Evolutionary conservation across 2,888 invertebrate genomes (phyloP), one percentile per base, ranked within the genome.

Genomic region (Eugnorisma glareosa): DNA sequence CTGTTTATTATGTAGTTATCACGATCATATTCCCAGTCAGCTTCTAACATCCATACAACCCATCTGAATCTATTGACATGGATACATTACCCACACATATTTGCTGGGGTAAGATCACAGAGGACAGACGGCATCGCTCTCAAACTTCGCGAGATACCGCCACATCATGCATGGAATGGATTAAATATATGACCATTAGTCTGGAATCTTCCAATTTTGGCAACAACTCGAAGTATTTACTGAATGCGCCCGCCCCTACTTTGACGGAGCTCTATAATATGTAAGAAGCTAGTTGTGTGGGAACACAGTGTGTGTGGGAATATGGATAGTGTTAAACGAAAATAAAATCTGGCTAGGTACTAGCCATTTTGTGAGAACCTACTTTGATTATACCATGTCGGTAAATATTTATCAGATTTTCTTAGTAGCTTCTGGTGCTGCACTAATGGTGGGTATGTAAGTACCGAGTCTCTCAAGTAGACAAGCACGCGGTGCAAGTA

Each of bases 131-230:
- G 24, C 31, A 59, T 67, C 7, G 21, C 37, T 28, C 51, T 54
- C 21, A 18, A 31, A 21, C 28, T 59, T 35, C 8, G 45, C 10
- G 11, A n/a, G 35, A 11, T 24, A 51, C 15, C 18, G n/a, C 31
- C 48, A 73, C n/a, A n/a, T 40, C 5, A 73, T 43, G 37, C n/a
- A 28, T 63, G 18, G 11, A 57, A 73, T 73, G 35, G 24, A 57
- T 54, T 73, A 35, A 69, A 31, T 31, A 31, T 31, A 63, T 28
- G 10, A 54, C 6, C 31, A 57, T 51, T 67, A n/a, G 59, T 48
- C 78, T 75, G 67, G 69, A 70, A 57, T 76, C 37, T 68, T 76
- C 43, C 68, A 21, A 83, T 72, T 73, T 83, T 83, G 84, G 84
- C 83, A 80, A 72, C 64, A 59, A 66, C n/a, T 71, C 70, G 48